phyloP scores from a whole-genome alignment of 2,113 vertebrate genomes.

The Bambusicola thoracicus region DNA sequence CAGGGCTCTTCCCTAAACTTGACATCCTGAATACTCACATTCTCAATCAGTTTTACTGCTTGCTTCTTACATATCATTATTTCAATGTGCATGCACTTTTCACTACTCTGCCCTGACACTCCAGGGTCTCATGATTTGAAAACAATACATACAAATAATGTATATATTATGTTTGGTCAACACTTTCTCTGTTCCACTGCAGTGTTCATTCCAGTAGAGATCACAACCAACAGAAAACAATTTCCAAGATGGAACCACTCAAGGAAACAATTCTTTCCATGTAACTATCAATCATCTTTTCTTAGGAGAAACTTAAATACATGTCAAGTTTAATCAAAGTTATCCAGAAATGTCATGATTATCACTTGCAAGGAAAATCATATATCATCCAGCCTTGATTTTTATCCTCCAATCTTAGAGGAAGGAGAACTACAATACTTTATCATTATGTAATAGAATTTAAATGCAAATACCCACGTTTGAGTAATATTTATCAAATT shows the following conservation, averaged over 20 bases:
- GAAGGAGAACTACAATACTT: not conserved
- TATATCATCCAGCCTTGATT: not conserved
- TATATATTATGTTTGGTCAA: not conserved
- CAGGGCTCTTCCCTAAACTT: not conserved
- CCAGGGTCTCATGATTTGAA: not conserved
- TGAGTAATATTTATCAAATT: not conserved
- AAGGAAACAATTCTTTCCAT: not conserved
- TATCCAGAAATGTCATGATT: not conserved
- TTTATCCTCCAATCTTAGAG: not conserved
- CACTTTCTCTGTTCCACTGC: not conserved
- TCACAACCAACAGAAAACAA: not conserved
- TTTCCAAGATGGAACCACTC: not conserved
- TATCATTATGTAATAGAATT: not conserved
- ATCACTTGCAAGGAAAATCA: not conserved
- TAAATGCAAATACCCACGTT: not conserved
- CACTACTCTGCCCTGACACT: not conserved
- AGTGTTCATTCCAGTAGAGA: not conserved
- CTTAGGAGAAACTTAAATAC: not conserved
- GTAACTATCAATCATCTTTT: not conserved
- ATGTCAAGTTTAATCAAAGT: not conserved
- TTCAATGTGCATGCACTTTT: not conserved
- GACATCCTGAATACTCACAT: not conserved
- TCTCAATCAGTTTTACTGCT: not conserved
- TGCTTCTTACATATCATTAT: not conserved
- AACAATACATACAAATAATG: not conserved